Percentiles rank a stretch among this genome's conserved stretches.
phyloP scores from a whole-genome alignment of 1,140 invertebrate species.

The Hesperophylax magnus region DNA sequence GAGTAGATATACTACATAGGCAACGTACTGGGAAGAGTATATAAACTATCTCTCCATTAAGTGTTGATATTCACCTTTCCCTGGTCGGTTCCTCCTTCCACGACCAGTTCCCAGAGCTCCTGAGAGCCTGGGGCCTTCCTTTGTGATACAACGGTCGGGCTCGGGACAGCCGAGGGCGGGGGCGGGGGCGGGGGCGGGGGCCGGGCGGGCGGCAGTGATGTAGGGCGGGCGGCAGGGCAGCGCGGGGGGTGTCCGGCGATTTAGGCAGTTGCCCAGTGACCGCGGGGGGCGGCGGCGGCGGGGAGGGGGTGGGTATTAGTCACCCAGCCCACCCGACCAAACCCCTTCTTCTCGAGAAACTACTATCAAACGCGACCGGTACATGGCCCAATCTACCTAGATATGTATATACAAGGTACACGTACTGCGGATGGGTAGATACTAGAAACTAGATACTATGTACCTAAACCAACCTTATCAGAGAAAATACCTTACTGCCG shows the following conservation, averaged over 20 bases:
- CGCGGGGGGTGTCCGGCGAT: constrained; percentile 15
- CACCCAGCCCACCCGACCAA: background rate
- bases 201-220: background rate
- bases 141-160: constrained; percentile 6
- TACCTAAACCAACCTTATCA: too few species aligned
- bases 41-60: background rate
- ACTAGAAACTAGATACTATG: background rate
- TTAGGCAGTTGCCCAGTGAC: constrained; percentile 31
- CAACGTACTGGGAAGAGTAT: too few species aligned
- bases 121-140: constrained; percentile 26
- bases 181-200: background rate
- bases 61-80: constrained; percentile 16
- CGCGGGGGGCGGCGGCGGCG: background rate
- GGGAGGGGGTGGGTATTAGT: constrained; percentile 12
- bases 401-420: background rate
- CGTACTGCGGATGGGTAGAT: background rate
- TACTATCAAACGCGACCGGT: constrained; percentile 27
- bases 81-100: background rate
- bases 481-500: too few species aligned
- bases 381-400: too few species aligned
- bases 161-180: background rate
- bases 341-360: background rate
- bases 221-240: background rate
- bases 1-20: too few species aligned
- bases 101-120: constrained; percentile 6